These are phyloP conservation scores for Climacteris rufus DNA, from an alignment of 2,113 vertebrate genomes.

Conservation along the genomic window DNA sequence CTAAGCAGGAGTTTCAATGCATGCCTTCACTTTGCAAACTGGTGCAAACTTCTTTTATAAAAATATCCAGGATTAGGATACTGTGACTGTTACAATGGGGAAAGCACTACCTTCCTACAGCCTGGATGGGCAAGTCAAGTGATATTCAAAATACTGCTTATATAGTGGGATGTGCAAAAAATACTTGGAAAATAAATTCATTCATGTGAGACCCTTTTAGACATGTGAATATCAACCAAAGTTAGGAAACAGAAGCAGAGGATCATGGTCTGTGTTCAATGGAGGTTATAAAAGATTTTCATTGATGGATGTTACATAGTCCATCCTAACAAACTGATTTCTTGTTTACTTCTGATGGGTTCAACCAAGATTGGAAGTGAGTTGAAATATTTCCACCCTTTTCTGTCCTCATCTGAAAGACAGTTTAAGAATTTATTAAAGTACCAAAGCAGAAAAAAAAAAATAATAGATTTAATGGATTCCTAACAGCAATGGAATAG, in stretches of 20 bases:
- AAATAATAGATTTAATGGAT: constrained; percentile 33
- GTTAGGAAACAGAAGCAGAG: neutral
- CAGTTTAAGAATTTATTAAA: constrained; percentile 44
- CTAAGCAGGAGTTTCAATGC: neutral
- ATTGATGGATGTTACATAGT: neutral
- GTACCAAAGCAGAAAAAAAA: neutral
- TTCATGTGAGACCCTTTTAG: neutral
- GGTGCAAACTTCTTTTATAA: neutral
- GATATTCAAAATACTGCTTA: neutral
- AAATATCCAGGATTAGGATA: neutral
- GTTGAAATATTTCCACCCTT: constrained; percentile 16
- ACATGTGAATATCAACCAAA: neutral
- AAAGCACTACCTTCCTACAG: neutral
- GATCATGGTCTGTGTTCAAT: neutral
- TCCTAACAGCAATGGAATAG: constrained; percentile 8
- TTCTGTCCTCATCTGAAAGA: neutral
- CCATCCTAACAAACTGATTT: neutral
- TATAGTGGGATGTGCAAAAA: neutral
- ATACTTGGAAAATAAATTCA: neutral
- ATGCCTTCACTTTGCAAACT: neutral
- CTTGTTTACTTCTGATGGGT: constrained; percentile 38
- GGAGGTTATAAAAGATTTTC: neutral
- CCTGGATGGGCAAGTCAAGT: neutral
- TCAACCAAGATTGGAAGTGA: constrained; percentile 26
- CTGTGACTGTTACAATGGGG: neutral